Percentiles rank a stretch among this genome's conserved stretches.
Conservation (phyloP, 2,797 vertebrate genomes). For the Paramormyrops hopkinsi region DNA sequence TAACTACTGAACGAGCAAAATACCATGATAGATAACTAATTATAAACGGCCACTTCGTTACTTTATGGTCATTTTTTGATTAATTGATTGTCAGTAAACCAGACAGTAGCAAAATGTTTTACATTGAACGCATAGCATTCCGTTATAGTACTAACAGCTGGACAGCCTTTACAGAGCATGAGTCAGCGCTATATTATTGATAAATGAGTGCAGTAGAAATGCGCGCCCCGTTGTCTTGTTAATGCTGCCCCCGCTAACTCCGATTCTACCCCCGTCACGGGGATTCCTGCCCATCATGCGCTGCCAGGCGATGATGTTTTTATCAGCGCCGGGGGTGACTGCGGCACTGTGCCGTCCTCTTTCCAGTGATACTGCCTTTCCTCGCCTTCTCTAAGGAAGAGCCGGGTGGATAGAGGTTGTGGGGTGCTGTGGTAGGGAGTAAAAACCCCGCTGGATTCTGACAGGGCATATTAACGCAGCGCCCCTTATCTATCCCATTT, state of each 20-base stretch:
- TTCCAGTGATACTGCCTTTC: constrained; percentile 43
- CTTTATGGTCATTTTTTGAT: neutral
- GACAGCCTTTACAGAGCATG: neutral
- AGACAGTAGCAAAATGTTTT: neutral
- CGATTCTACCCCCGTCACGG: constrained; percentile 20
- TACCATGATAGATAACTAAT: neutral
- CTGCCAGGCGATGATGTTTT: constrained; percentile 48
- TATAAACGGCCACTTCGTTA: neutral
- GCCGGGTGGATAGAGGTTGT: constrained; percentile 17
- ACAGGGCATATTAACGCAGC: constrained; percentile 44
- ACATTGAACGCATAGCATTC: neutral
- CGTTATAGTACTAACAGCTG: neutral
- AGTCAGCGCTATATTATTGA: constrained; percentile 17
- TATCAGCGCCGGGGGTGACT: constrained; percentile 46
- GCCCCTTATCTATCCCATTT: constrained; percentile 65
- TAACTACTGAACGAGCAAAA: neutral
- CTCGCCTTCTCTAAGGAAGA: constrained; percentile 19
- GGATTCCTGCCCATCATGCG: constrained; percentile 36
- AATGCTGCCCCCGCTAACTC: constrained; percentile 27
- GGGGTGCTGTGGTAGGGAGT: constrained; percentile 16
- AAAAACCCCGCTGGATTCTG: constrained; percentile 45
- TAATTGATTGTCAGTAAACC: neutral
- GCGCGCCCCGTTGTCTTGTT: constrained; percentile 34
- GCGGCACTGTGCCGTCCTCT: constrained; percentile 46
- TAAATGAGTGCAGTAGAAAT: constrained; percentile 21